Base-by-base conservation (phyloP, 2,888 invertebrate species). In the Scaptomyza cyrtandrae region DNA sequence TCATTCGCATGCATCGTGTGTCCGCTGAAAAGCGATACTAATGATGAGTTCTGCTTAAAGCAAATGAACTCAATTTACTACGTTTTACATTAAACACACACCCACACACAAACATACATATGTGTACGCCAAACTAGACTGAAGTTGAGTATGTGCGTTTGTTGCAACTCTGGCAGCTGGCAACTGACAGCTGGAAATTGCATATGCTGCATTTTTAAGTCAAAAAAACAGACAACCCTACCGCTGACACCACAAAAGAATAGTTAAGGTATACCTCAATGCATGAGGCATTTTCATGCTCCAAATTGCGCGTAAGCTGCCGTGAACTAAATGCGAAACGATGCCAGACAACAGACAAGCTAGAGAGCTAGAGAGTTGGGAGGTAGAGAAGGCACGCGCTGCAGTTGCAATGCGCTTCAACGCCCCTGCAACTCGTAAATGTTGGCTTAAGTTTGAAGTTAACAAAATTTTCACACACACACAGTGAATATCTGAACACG, bases 11-110 rank as follows among this genome's bases (percentile, higher is more conserved):
- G 82, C 84, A 75, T 59, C 64, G 63, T 74, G 72, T 71, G 83
- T 75, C 69, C 72, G 66, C 71, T 82, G 89, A 81, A 89, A 90
- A 90, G 89, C 90, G 89, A 90, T 90, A 90, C 89, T 89, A 89
- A 89, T 89, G 90, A 90, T 88, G 90, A 90, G 86, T 79, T 81
- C 75, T 78, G 81, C 71, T 73, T 67, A 65, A 71, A 83, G 79
- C 75, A 89, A 90, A 90, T 89, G 89, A 89, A 88, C 89, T 89
- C 75, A 87, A 82, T 85, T 88, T 88, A 75, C 77, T 80, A 70
- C 89, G 72, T 76, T 84, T 87, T 81, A 71, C 84, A 84, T 84
- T 89, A 70, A 64, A 46, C 49, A 59, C 60, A 58, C 45, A 24
- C 27, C 27, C 46, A 29, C 46, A 49, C 72, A 43, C 41, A 59